phyloP scores from a whole-genome alignment of 2,113 vertebrate species.

The Chaenocephalus aceratus region DNA sequence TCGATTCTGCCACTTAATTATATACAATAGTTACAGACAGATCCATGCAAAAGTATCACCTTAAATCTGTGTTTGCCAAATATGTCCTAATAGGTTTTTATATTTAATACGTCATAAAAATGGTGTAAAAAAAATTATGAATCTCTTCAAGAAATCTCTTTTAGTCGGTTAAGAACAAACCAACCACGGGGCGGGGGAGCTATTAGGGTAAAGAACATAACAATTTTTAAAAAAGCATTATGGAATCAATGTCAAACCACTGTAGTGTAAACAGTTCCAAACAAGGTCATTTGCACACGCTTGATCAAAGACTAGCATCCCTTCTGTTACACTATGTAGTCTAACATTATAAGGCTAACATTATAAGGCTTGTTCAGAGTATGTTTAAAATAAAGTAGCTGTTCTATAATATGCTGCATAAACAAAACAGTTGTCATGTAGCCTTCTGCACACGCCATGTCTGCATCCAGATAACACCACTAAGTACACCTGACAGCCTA shows the following conservation, averaged over 20 bases:
- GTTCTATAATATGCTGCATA: neutral
- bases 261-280: neutral
- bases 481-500: slow-evolving; percentile 7
- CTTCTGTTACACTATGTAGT: neutral
- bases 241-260: neutral
- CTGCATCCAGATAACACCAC: slow-evolving; percentile 6
- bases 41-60: too few species aligned
- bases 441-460: slow-evolving; percentile 15
- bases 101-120: too few species aligned
- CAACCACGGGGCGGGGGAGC: too few species aligned
- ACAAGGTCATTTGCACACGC: neutral
- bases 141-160: too few species aligned
- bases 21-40: too few species aligned
- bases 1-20: too few species aligned
- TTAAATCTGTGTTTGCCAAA: too few species aligned
- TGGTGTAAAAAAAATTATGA: too few species aligned
- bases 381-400: neutral
- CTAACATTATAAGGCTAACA: neutral
- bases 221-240: neutral
- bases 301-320: neutral
- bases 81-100: too few species aligned
- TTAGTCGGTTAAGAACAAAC: too few species aligned
- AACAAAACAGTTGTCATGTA: slow-evolving; percentile 3
- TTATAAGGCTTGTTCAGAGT: neutral
- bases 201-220: neutral